Conservation (phyloP, 2,888 invertebrate genomes). For the Taphrorychus bicolor region DNA sequence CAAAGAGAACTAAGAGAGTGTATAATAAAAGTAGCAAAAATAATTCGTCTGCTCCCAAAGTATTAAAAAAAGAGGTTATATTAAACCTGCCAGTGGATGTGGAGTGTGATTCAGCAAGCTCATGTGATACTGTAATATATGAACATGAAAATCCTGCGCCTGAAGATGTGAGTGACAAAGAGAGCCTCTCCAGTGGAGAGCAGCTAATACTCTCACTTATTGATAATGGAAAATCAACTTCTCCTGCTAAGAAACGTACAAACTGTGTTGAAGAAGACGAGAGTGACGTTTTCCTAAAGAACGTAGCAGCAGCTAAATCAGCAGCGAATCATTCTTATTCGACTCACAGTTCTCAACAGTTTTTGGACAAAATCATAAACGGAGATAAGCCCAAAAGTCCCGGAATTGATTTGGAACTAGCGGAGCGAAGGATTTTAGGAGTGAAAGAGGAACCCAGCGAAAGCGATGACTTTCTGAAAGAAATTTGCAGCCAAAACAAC, state of each 20-base stretch:
- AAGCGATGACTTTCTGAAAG: constrained; percentile 17
- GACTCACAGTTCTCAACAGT: background rate
- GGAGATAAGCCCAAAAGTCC: background rate
- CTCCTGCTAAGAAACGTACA: background rate
- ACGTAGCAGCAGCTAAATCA: background rate
- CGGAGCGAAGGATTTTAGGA: background rate
- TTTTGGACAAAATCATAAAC: background rate
- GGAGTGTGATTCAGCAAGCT: constrained; percentile 6
- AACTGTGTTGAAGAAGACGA: constrained; percentile 18
- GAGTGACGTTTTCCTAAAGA: constrained; percentile 14
- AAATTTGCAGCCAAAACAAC: constrained; percentile 6
- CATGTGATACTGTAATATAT: constrained; percentile 22
- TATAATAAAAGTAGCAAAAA: background rate
- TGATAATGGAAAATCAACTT: background rate
- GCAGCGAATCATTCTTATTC: background rate
- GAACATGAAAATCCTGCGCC: background rate
- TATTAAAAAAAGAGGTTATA: background rate
- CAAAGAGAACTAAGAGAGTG: background rate
- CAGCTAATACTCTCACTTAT: background rate
- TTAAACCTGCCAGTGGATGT: background rate
- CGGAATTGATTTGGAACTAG: constrained; percentile 10
- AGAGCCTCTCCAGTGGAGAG: background rate
- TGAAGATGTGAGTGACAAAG: background rate
- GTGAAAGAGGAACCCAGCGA: background rate
- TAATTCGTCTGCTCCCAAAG: background rate